Conservation (phyloP, 2,797 vertebrate species). For the Erethizon dorsatum region DNA sequence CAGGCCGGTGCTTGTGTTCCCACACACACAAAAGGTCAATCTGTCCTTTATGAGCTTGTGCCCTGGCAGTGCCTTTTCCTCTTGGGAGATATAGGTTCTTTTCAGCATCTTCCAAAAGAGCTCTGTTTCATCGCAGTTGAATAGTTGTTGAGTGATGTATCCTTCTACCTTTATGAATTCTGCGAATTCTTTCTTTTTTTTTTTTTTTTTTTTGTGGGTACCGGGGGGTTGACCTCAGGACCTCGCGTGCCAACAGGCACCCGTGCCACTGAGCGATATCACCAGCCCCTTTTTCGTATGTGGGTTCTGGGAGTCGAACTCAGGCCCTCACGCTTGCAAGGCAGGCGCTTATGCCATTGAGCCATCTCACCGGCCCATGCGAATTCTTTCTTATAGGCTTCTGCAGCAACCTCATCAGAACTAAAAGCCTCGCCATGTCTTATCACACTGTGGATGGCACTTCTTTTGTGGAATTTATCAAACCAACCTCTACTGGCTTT, state of each 20-base stretch:
- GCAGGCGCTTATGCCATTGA: too few species aligned
- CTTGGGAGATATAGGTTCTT: background rate
- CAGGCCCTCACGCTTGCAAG: too few species aligned
- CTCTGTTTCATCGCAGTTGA: background rate
- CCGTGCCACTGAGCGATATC: too few species aligned
- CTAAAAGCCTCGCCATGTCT: background rate
- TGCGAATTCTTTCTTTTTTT: background rate
- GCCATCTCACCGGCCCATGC: too few species aligned
- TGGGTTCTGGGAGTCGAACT: too few species aligned
- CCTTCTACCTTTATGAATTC: background rate
- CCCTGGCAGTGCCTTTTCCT: background rate
- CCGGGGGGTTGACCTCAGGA: too few species aligned
- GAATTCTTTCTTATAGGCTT: background rate
- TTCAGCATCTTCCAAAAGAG: background rate
- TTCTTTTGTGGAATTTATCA: background rate
- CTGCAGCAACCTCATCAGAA: background rate
- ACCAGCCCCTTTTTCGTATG: too few species aligned
- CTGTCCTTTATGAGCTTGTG: background rate
- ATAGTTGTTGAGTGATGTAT: background rate
- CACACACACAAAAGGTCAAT: background rate
- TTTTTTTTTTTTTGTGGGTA: too few species aligned
- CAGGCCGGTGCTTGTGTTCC: background rate
- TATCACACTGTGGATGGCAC: background rate
- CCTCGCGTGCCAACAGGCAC: too few species aligned
- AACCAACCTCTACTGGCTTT: background rate